These are phyloP conservation scores for Sternarchorhynchus goeldii DNA, from an alignment of 2,797 vertebrate genomes.

Conservation along the genomic window DNA sequence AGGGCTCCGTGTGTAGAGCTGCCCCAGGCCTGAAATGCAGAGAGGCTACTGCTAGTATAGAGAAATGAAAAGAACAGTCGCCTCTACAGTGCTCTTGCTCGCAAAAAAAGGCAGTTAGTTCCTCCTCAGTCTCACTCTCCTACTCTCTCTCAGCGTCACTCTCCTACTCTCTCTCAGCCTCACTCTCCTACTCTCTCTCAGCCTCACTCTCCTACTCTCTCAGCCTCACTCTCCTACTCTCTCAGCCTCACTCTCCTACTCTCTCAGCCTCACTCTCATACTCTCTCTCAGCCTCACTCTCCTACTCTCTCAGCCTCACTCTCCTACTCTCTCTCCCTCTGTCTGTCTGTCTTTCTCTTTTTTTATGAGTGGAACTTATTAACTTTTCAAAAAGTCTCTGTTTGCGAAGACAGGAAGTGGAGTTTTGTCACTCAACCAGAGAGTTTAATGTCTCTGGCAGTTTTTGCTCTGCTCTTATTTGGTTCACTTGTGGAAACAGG, in stretches of 20 bases:
- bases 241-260: too few species aligned
- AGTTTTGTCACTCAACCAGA: constrained; percentile 10
- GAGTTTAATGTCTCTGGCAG: neutral
- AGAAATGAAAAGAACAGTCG: neutral
- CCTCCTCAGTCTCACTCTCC: too few species aligned
- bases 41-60: neutral
- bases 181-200: neutral
- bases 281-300: constrained; percentile 19
- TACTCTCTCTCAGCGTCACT: neutral
- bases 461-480: neutral
- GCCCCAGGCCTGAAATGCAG: neutral
- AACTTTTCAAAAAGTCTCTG: constrained; percentile 7
- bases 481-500: neutral
- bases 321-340: constrained; percentile 14
- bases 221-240: too few species aligned
- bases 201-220: constrained; percentile 20
- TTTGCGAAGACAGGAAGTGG: neutral
- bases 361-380: neutral
- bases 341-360: neutral
- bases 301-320: constrained; percentile 17
- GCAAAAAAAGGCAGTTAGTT: neutral
- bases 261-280: constrained; percentile 11
- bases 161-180: neutral
- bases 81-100: too few species aligned
- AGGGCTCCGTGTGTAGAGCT: neutral